Base-by-base conservation (phyloP, 2,113 vertebrate species). In the Seriola quinqueradiata region DNA sequence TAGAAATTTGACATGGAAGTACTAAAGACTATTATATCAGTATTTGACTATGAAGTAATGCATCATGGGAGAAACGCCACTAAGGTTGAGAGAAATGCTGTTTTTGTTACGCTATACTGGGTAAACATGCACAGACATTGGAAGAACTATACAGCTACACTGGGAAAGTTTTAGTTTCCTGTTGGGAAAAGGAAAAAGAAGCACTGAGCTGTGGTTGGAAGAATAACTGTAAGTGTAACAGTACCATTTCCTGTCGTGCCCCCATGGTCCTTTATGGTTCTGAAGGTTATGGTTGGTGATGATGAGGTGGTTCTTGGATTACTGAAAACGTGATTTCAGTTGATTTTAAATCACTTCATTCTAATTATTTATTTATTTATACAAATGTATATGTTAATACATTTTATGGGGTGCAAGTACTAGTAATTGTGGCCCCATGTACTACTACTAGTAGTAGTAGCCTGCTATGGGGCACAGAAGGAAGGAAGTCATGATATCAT, bases 141-240 rank as follows among this genome's bases (percentile, higher is more conserved):
- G 28, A 74, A 64, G 61, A 13, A 42, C 16, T 34, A 21, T 52
- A 52, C 17, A 52, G 17, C 17, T 36, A 10, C 5, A 28, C 4
- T 54, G 55, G 50, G 42, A 34, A 70, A 8, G 7, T 46, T 80
- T 75, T 34, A 58, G 46, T 55, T 25, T 61, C 55, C 44, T 61
- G 8, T 42, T 80, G 54, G 38, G 28, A 38, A 21, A 59, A 67
- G 32, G 16, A 8, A 19, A 70, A 67, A 50, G 1, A 60, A 75
- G 6, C 23, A 36, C 11, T 46, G 17, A 55, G 25, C 16, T 44
- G 1, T 54, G 13, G 44, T 8, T 40, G 36, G 28, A 54, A 44
- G 9, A 32, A 19, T 23, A 42, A 17, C 36, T 19, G 13, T 21
- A 32, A 16, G 5, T 66, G n/a, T 14, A 66, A 50, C 8, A 54